phyloP scores from a whole-genome alignment of 2,888 invertebrate genomes.

The Lumbricus terrestris region DNA sequence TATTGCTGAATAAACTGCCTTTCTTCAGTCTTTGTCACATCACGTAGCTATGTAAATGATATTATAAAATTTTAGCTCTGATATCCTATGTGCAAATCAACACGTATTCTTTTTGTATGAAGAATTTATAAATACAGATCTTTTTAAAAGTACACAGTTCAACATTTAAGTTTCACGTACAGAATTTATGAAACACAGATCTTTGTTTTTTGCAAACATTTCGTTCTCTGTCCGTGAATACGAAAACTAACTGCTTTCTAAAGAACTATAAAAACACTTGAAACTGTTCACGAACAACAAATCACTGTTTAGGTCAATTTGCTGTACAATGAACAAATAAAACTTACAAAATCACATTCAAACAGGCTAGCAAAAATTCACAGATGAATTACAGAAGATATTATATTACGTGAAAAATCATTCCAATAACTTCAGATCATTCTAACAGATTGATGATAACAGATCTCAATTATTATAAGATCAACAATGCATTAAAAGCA shows the following conservation, averaged over 20 bases:
- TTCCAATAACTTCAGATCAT: background rate
- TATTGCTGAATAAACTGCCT: too few species aligned
- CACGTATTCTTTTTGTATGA: background rate
- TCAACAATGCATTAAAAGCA: background rate
- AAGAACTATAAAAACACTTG: background rate
- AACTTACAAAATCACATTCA: background rate
- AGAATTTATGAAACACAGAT: background rate
- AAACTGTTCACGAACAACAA: background rate
- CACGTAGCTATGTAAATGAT: too few species aligned
- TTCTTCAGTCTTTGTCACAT: too few species aligned
- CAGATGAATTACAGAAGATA: too few species aligned
- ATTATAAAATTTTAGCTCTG: too few species aligned
- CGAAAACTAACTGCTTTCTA: background rate
- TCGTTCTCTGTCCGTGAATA: background rate
- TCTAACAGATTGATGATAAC: background rate
- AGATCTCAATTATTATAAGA: background rate
- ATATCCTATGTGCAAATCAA: background rate
- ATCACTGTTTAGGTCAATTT: background rate
- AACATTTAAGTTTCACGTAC: background rate
- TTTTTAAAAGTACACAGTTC: background rate
- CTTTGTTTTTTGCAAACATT: background rate
- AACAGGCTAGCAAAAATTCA: too few species aligned
- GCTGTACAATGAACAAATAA: background rate
- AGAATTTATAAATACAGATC: slow-evolving; percentile 3
- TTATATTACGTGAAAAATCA: background rate